Evolutionary conservation across 2,113 vertebrate genomes (phyloP), one percentile per base, ranked within the genome.

Genomic region (Nymphicus hollandicus): DNA sequence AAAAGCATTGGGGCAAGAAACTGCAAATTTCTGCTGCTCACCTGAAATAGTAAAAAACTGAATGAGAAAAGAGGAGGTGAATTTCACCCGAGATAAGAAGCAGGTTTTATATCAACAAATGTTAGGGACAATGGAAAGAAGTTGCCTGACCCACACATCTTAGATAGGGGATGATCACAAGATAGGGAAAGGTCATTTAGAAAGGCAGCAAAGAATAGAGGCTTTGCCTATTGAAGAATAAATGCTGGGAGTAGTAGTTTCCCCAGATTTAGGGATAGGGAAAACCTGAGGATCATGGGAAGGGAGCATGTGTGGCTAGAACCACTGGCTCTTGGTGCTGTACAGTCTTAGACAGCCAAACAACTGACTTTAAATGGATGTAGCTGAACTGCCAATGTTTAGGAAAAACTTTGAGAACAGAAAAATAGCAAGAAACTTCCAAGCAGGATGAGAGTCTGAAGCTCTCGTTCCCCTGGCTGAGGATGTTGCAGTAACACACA

Each of bases 161-260:
- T 43, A 85, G 53, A 66, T 29, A 77, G 85, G 24, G 43, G 70
- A 44, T 71, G 27, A 9, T 37, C 50, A 31, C 0, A 2, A 88
- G 60, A 73, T 35, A 63, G 64, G 35, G 68, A 56, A 91, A 85
- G 69, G 47, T 85, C 47, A 37, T 64, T 89, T 89, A 71, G 56
- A 85, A 92, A 91, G 44, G 31, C 31, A 90, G 50, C 39, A 58
- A 64, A 93, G 86, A 91, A 81, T 3, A 56, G 50, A 89, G 41
- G 13, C 12, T 85, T 80, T 69, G 41, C 53, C 20, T 77, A 1
- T 9, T 44, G 35, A 29, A 56, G 73, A 77, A 16, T 44, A 63
- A 91, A 50, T 53, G 11, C 17, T 50, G 46, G 53, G 31, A 69
- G 58, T 50, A 82, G 29, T 4, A 2, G 3, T 14, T 72, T 80